Percentiles rank a stretch among this genome's conserved stretches.
These are phyloP conservation scores for Cardiocondyla obscurior DNA, from an alignment of 1,140 invertebrate species.

Conservation along the genomic window DNA sequence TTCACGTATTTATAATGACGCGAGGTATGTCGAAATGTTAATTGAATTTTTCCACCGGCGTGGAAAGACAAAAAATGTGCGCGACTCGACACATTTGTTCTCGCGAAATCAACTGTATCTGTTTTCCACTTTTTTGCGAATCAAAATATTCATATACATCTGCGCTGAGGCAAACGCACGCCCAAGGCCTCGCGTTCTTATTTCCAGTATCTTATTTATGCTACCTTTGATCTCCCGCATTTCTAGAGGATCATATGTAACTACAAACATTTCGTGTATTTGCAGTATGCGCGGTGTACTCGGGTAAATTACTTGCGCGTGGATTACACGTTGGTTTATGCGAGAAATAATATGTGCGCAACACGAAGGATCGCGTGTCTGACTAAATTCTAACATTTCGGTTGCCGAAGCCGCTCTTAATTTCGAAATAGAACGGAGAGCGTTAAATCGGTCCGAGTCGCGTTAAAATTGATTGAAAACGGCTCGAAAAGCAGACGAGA, in stretches of 20 bases:
- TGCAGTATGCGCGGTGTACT: not conserved
- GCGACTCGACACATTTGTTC: not conserved
- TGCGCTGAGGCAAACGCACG: not conserved
- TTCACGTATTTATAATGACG: not conserved
- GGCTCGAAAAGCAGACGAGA: constrained; percentile 16
- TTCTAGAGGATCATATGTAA: constrained; percentile 19
- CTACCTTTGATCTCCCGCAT: constrained; percentile 20
- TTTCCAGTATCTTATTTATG: not conserved
- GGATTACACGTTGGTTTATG: constrained; percentile 44
- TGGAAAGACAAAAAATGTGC: not conserved
- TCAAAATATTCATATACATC: not conserved
- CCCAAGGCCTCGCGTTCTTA: not conserved
- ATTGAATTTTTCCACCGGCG: not conserved
- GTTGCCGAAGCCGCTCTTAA: constrained; percentile 10
- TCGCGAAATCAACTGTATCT: not conserved
- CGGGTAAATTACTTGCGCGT: constrained; percentile 13
- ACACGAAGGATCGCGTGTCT: constrained; percentile 39
- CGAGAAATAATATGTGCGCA: constrained; percentile 43
- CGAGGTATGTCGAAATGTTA: not conserved
- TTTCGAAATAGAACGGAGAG: constrained; percentile 18
- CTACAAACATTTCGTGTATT: constrained; percentile 8
- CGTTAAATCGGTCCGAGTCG: constrained; percentile 27
- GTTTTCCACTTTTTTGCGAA: not conserved
- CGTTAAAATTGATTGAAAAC: not conserved
- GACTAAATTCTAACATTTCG: constrained; percentile 46